These are phyloP conservation scores for Thunnus thynnus DNA, from an alignment of 2,113 vertebrate species.

Conservation along the genomic window DNA sequence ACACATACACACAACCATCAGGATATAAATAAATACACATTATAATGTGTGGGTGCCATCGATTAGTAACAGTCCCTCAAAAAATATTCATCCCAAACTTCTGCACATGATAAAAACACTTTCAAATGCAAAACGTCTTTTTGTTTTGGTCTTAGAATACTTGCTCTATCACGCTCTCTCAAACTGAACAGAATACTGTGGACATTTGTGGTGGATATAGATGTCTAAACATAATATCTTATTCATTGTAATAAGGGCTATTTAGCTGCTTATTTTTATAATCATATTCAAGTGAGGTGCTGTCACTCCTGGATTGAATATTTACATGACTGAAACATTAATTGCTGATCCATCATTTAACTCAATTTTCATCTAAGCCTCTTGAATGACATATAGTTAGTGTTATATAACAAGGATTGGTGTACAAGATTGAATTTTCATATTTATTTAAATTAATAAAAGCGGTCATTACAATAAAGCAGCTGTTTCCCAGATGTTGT, in stretches of 20 bases:
- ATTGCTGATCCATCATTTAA: no score
- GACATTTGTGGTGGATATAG: not conserved
- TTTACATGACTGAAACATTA: no score
- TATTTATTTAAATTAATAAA: no score
- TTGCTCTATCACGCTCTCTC: not conserved
- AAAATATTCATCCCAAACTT: not conserved
- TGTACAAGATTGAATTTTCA: no score
- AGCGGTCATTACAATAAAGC: no score
- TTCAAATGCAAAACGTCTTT: conserved; percentile 1
- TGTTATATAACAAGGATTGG: no score
- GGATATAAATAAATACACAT: conserved; percentile 56
- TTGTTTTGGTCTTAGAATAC: conserved; percentile 16
- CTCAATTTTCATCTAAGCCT: no score
- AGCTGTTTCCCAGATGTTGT: no score
- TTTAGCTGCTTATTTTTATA: not conserved
- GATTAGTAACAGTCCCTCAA: conserved; percentile 31
- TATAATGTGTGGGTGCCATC: conserved; percentile 22
- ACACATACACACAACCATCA: not conserved
- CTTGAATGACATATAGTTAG: no score
- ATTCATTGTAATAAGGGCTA: not conserved
- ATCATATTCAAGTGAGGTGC: not conserved
- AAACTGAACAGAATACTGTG: not conserved
- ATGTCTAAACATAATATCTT: not conserved
- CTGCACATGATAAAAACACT: conserved; percentile 4
- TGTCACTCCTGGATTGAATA: no score